Base-by-base conservation (phyloP, 2,113 vertebrate species). In the Podocnemis expansa region DNA sequence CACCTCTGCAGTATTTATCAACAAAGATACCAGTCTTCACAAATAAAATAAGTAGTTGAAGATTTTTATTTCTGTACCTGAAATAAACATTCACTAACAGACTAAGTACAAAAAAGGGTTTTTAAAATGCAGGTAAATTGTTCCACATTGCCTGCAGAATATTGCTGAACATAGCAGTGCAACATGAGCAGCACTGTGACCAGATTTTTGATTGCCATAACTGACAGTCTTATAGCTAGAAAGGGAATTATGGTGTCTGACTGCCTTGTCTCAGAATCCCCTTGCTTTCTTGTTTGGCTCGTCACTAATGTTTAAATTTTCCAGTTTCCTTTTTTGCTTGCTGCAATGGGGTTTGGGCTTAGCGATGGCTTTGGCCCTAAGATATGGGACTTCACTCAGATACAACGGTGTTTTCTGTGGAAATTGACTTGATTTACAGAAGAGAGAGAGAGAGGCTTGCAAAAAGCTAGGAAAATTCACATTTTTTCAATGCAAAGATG, bases 121-220 rank as follows among this genome's bases (percentile, higher is more conserved):
- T 94, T 90, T 51, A 55, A 96, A 97, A 96, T 82, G 93, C 84
- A 95, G 78, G 84, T 82, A 96, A 97, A 97, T 97, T 96, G 91
- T 91, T 98, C 45, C 94, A 60, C 80, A 84, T 95, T 96, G 90
- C 89, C 87, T 89, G 41, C 85, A 70, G n/a, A 38, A n/a, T 29
- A 58, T 27, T 58, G 56, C 56, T 58, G 56, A 58, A 9, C n/a
- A 70, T 19, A 97, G 96, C 83, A 90, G 89, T 38, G 78, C 83
- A 55, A 25, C 97, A 89, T 91, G 92, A 97, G 92, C 87, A 93
- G 94, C 1, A 1, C 86, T 95, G 82, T 95, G 93, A 95, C 94
- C 97, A 85, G 84, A 91, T 95, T 95, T 94, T 95, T 87, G 84
- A 94, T 97, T 97, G 93, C 96, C 97, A 96, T 97, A 97, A 94